Evolutionary conservation across 2,797 vertebrate genomes (phyloP).

Genomic region (Simalia tracyae): DNA sequence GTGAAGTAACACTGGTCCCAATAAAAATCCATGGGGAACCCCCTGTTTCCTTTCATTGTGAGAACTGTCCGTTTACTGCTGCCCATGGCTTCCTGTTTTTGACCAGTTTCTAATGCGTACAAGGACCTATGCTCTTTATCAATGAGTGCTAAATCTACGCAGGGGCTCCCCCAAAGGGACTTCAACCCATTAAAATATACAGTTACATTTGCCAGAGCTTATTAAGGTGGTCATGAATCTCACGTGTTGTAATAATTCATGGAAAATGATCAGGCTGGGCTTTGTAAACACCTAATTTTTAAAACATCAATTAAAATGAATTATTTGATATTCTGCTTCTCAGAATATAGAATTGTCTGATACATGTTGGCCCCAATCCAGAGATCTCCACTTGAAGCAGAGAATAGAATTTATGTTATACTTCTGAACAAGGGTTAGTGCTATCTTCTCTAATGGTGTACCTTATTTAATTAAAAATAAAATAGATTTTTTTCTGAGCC

Average conservation of each 20-base stretch:
- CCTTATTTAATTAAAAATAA: not conserved
- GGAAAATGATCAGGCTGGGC: not conserved
- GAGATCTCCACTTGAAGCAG: not conserved
- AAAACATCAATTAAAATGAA: not conserved
- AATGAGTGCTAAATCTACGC: not conserved
- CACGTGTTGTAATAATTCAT: not conserved
- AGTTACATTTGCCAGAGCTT: not conserved
- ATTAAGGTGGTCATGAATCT: not conserved
- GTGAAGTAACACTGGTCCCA: not conserved
- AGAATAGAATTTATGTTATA: not conserved
- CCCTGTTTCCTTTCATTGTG: conserved; percentile 4
- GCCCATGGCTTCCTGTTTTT: not conserved
- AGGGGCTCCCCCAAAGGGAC: not conserved
- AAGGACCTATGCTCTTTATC: not conserved
- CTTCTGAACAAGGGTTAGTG: not conserved
- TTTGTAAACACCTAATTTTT: not conserved
- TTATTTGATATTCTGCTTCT: not conserved
- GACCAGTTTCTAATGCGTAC: not conserved
- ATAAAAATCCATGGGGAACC: not conserved
- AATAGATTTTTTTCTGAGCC: not conserved
- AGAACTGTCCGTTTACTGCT: not conserved
- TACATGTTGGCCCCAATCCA: not conserved
- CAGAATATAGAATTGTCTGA: not conserved
- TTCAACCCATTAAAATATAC: not conserved
- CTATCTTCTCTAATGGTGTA: not conserved